Base-by-base conservation (phyloP, 2,888 invertebrate species). In the Allacma fusca region DNA sequence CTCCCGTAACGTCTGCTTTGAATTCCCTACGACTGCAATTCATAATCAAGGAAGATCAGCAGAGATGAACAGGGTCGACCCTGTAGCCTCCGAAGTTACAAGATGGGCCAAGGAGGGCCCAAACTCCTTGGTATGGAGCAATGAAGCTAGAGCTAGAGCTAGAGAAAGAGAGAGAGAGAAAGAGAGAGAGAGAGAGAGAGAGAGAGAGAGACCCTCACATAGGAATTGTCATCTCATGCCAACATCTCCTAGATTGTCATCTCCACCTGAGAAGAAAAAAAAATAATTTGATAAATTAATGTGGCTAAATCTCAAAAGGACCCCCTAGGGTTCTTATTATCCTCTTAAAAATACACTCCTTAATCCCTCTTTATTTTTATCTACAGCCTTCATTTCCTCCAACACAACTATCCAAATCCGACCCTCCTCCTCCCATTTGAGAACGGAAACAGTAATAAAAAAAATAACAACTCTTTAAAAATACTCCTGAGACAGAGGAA, bases 151-250 rank as follows among this genome's bases (percentile, higher is more conserved):
- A n/a, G n/a, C n/a, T n/a, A n/a, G n/a, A n/a, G n/a, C n/a, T n/a
- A n/a, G n/a, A n/a, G n/a, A n/a, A n/a, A n/a, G n/a, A n/a, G n/a
- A n/a, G n/a, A n/a, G n/a, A n/a, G n/a, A n/a, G n/a, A n/a, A n/a
- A n/a, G n/a, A n/a, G n/a, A n/a, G n/a, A n/a, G n/a, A n/a, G n/a
- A n/a, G n/a, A n/a, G n/a, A n/a, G n/a, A n/a, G n/a, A n/a, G n/a
- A n/a, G n/a, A n/a, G n/a, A n/a, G n/a, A n/a, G n/a, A n/a, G n/a
- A n/a, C n/a, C n/a, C n/a, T n/a, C n/a, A n/a, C n/a, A n/a, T n/a
- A n/a, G n/a, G 50, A 50, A 50, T 50, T 50, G 50, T 50, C 50
- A 50, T 50, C 50, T 50, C 50, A 50, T 50, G 50, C 50, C 50
- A 50, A 19, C 50, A 50, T 50, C 50, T 50, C 50, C 16, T 16